phyloP scores from a whole-genome alignment of 2,797 vertebrate genomes.

The Channallabes apus region DNA sequence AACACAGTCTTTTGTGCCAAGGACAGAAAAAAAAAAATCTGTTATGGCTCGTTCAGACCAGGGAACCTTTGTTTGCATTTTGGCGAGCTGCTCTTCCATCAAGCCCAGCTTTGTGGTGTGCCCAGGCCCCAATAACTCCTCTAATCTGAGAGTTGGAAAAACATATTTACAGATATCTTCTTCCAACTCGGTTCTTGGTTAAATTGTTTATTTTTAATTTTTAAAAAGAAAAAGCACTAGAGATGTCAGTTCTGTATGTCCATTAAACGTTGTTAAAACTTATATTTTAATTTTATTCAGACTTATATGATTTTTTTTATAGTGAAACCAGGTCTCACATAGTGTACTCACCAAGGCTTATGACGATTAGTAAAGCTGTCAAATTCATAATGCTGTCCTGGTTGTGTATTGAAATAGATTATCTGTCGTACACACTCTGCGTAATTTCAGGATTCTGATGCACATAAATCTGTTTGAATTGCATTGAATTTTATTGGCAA shows the following conservation, averaged over 20 bases:
- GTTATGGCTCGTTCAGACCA: neutral
- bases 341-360: neutral
- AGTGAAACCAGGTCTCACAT: neutral
- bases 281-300: neutral
- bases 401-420: neutral
- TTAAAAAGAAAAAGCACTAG: neutral
- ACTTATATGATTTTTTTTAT: neutral
- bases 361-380: neutral
- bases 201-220: neutral
- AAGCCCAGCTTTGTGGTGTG: neutral
- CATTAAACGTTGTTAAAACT: neutral
- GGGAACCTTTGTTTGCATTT: neutral
- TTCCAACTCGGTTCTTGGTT: neutral
- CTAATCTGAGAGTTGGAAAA: neutral
- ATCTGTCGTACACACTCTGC: neutral
- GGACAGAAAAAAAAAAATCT: neutral
- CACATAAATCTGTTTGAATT: neutral
- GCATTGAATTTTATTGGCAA: neutral
- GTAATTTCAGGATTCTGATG: neutral
- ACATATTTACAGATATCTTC: neutral
- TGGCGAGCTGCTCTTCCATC: neutral
- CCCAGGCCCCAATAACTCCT: neutral
- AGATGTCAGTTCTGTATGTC: neutral
- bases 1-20: neutral
- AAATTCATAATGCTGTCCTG: slow-evolving; percentile 9